These are phyloP conservation scores for Phrynocephalus vlangalii DNA, from an alignment of 2,797 vertebrate species.

Conservation along the genomic window DNA sequence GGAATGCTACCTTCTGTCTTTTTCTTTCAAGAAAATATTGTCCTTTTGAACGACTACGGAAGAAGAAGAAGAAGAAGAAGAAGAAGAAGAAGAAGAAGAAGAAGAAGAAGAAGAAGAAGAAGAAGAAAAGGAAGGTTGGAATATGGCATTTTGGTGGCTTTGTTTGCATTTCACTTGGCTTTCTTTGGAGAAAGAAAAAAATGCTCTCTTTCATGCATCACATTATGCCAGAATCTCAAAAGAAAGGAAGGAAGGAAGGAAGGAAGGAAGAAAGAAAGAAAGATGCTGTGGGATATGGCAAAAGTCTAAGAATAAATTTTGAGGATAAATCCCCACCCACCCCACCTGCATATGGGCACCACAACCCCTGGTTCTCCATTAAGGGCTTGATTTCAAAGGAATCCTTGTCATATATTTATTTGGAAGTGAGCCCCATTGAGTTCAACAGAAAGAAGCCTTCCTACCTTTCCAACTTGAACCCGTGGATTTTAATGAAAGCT, in stretches of 20 bases:
- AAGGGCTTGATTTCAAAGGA: constrained; percentile 15
- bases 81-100: no score
- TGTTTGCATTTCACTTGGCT: constrained; percentile 63
- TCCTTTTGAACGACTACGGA: constrained; percentile 69
- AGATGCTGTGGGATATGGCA: constrained; percentile 14
- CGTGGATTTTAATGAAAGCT: background rate
- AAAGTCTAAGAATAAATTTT: constrained; percentile 43
- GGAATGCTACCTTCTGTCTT: background rate
- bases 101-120: background rate
- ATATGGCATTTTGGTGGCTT: constrained; percentile 61
- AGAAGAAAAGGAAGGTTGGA: constrained; percentile 56
- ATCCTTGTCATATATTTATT: background rate
- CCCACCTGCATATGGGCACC: background rate
- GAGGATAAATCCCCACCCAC: constrained; percentile 21
- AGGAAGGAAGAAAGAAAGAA: background rate
- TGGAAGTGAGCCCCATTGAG: constrained; percentile 13
- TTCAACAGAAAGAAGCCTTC: background rate
- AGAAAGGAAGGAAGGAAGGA: no score
- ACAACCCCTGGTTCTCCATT: background rate
- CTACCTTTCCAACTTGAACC: background rate
- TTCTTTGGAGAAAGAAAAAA: constrained; percentile 58
- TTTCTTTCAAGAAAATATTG: constrained; percentile 65
- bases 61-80: background rate
- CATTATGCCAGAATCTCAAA: constrained; percentile 57
- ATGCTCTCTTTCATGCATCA: constrained; percentile 65